Percentiles rank a stretch among this genome's conserved stretches.
Conservation (phyloP, 2,888 invertebrate genomes). For the Agrochola litura region DNA sequence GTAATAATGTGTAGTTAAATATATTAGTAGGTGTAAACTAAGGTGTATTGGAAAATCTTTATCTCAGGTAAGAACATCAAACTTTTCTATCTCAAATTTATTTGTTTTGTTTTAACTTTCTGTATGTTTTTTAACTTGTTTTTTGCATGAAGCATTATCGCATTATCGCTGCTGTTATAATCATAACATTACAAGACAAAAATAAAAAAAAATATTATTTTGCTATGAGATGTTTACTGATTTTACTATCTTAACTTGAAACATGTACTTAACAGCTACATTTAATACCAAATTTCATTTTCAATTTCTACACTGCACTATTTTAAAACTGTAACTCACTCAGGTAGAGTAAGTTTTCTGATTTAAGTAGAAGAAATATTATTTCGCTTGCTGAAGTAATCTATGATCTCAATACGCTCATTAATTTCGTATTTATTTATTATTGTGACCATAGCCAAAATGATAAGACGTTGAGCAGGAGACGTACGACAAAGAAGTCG, state of each 20-base stretch:
- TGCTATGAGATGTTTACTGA: background rate
- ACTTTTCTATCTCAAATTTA: background rate
- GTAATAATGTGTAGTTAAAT: conserved; percentile 39
- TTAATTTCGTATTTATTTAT: background rate
- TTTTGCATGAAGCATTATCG: background rate
- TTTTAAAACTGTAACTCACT: background rate
- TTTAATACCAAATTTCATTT: background rate
- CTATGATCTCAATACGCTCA: background rate
- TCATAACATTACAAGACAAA: too few relatives aligned
- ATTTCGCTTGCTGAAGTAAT: background rate
- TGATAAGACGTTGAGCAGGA: background rate
- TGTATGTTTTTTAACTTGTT: background rate
- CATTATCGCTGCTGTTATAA: background rate
- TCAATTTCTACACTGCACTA: too few relatives aligned
- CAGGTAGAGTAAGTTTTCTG: background rate
- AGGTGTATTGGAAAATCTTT: conserved; percentile 26
- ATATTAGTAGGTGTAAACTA: conserved; percentile 30
- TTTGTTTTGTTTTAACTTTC: background rate
- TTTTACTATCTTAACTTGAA: background rate
- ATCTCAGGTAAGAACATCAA: conserved; percentile 48
- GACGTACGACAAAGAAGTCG: background rate
- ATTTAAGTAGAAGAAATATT: background rate
- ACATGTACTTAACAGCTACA: background rate
- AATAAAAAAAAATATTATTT: background rate
- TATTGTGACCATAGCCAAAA: background rate